These are phyloP conservation scores for Babyrousa celebensis DNA, from an alignment of 2,797 vertebrate species.

Conservation along the genomic window DNA sequence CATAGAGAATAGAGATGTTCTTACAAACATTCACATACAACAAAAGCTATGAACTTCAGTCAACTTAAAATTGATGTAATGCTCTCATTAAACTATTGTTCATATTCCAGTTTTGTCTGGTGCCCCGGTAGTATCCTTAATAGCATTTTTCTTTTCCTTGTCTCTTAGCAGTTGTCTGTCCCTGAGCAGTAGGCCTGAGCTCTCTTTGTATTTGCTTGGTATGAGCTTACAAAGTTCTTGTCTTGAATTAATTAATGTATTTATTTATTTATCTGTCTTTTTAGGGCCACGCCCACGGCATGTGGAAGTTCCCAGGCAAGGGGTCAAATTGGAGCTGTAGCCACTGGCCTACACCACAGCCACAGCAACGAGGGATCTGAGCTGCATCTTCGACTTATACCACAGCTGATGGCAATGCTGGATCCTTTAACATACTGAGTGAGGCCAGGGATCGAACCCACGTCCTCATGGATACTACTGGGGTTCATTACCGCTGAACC, in stretches of 20 bases:
- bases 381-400: no score
- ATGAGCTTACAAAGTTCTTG: constrained; percentile 18
- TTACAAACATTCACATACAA: not conserved
- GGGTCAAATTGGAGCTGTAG: no score
- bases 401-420: no score
- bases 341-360: no score
- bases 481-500: no score
- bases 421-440: no score
- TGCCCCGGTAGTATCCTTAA: not conserved
- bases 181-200: not conserved
- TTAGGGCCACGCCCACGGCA: no score
- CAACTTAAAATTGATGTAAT: not conserved
- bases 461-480: no score
- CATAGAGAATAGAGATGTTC: constrained; percentile 1
- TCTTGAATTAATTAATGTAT: not conserved
- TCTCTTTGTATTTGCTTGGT: not conserved
- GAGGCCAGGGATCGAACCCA: no score
- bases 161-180: not conserved
- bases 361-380: no score
- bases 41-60: not conserved
- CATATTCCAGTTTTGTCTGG: not conserved
- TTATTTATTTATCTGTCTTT: no score
- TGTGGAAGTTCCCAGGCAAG: no score
- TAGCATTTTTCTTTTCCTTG: not conserved
- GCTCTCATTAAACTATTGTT: not conserved